Evolutionary conservation across 2,113 vertebrate genomes (phyloP), one percentile per base, ranked within the genome.

Genomic region (Silurus meridionalis): DNA sequence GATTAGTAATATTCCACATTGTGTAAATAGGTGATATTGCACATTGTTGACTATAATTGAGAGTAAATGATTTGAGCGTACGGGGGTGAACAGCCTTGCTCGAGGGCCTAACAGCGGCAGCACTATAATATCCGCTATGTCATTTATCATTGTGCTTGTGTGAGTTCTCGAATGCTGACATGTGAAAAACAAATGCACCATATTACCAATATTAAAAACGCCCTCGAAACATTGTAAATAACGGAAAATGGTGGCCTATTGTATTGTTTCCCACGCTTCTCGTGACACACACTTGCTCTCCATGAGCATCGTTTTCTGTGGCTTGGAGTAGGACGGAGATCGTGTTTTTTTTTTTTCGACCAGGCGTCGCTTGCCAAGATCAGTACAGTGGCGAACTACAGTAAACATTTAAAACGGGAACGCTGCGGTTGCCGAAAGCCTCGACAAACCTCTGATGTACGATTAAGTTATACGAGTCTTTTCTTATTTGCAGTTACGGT

Each of bases 401-500:
- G 93, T 93, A 94, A 94, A 94, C 93, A 92, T 93, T 94, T 93
- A 93, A 93, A 94, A 92, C 89, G 93, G 91, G 91, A 92, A 94
- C 88, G 92, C 88, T 90, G 93, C 63, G 94, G 94, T 94, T 25
- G 21, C 80, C 84, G 83, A 87, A 92, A 92, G 90, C 92, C 91
- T 93, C 92, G 92, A 91, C 92, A 93, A 94, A 94, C 91, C 92
- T 94, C 92, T 93, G 90, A 93, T 93, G 91, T 93, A 93, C 88
- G 87, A 91, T 91, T 92, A 91, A 92, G 89, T 90, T 94, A 90
- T 92, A 90, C 23, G 86, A 91, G 90, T 91, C 89, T 93, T 94
- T 94, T 37, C 37, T 94, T 94, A 95, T 94, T 94, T 91, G 89
- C 93, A 92, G 94, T 93, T 95, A 94, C 90, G 93, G 95, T 95